These are phyloP conservation scores for Drosophila prosaltans DNA, from an alignment of 1,140 invertebrate species.

Conservation along the genomic window DNA sequence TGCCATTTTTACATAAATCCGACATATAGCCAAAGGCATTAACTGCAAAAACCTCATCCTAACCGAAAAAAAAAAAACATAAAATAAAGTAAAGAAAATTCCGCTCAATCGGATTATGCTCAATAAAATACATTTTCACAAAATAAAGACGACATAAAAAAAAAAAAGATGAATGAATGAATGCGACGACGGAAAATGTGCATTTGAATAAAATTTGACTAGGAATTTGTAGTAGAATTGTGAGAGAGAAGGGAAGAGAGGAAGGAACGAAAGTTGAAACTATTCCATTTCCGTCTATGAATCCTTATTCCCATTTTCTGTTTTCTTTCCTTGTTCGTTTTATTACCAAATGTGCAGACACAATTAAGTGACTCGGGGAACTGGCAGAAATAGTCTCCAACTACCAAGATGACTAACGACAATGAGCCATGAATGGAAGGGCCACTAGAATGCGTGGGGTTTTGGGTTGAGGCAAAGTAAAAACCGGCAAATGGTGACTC, in stretches of 20 bases:
- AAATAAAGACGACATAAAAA: slow-evolving; percentile 1
- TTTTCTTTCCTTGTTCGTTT: slow-evolving; percentile 24
- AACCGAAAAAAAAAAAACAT: neutral
- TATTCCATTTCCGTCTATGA: slow-evolving; percentile 22
- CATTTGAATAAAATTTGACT: slow-evolving; percentile 68
- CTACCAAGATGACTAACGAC: slow-evolving; percentile 55
- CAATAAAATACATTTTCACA: slow-evolving; percentile 9
- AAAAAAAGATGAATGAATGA: slow-evolving; percentile 29
- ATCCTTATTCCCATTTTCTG: slow-evolving; percentile 31
- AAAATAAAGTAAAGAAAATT: slow-evolving; percentile 18
- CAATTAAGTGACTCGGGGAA: slow-evolving; percentile 51
- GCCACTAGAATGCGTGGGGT: neutral
- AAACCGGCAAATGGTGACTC: slow-evolving; percentile 30
- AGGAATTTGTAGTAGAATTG: slow-evolving; percentile 5
- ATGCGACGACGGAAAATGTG: slow-evolving; percentile 10
- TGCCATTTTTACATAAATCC: slow-evolving; percentile 71
- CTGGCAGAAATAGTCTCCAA: neutral
- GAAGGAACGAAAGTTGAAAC: neutral
- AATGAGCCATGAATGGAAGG: slow-evolving; percentile 15
- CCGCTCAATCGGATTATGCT: slow-evolving; percentile 62
- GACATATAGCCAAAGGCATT: slow-evolving; percentile 36
- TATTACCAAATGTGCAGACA: slow-evolving; percentile 66
- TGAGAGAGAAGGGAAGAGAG: too few relatives aligned
- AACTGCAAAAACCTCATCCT: slow-evolving; percentile 10
- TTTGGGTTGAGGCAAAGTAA: neutral